Conservation (phyloP, 2,797 vertebrate species). For the Xenops minutus region DNA sequence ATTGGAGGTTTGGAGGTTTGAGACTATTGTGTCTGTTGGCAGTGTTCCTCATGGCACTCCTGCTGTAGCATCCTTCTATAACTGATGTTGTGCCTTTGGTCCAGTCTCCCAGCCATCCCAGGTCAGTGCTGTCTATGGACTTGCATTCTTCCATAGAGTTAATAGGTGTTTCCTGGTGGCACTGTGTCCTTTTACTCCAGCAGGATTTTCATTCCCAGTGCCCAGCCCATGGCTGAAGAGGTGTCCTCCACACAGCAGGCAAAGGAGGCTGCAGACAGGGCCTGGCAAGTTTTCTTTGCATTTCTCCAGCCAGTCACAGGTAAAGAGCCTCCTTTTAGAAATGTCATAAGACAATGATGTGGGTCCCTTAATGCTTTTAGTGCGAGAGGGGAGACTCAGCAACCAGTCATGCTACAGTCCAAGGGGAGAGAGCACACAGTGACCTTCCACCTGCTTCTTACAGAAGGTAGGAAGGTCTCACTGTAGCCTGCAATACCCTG, state of each 20-base stretch:
- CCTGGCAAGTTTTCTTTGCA: background rate
- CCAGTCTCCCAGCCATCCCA: background rate
- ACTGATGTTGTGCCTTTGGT: background rate
- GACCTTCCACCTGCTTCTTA: background rate
- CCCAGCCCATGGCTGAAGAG: background rate
- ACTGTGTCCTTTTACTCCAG: background rate
- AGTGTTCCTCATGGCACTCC: background rate
- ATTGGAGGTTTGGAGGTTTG: background rate
- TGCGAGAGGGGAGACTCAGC: background rate
- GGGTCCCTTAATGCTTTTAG: background rate
- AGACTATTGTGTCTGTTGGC: background rate
- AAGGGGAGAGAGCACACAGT: background rate
- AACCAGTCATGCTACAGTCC: background rate
- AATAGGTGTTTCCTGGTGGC: background rate
- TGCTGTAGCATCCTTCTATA: background rate
- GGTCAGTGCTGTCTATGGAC: background rate
- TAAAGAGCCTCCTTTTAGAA: background rate
- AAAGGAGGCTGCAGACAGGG: background rate
- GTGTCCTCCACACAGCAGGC: background rate
- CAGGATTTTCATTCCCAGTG: background rate
- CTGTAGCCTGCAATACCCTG: rapidly evolving
- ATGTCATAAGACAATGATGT: background rate
- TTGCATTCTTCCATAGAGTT: background rate
- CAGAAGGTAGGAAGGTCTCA: background rate
- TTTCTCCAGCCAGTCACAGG: background rate